Evolutionary conservation across 2,797 vertebrate genomes (phyloP), one percentile per base, ranked within the genome.

Genomic region (Antrozous pallidus): DNA sequence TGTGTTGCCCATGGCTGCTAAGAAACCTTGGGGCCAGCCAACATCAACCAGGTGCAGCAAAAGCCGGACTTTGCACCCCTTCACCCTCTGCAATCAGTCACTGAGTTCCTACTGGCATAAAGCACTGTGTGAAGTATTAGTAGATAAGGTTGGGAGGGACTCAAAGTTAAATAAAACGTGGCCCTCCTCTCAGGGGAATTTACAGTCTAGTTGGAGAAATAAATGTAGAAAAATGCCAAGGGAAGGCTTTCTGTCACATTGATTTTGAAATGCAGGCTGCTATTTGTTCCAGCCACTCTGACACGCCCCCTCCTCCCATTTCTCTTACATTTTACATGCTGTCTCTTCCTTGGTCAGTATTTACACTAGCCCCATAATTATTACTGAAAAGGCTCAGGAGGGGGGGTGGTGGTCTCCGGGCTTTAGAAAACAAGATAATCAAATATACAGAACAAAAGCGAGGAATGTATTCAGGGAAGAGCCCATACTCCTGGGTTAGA

Each of bases 151-250:
- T 67, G 24, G 33, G n/a, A 78, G 38, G 14, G 7, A 7, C 47
- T 33, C 26, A n/a, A 6, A 49, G 42, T 18, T 47, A 73, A 69
- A 24, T 14, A 11, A 31, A 13, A 12, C 0, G 0, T 24, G 70
- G 49, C 51, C 51, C 2, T 2, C 10, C 28, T 38, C 47, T 54
- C 20, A 9, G 42, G 75, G 28, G 67, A 54, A 40, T 22, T 22
- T 20, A 3, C 28, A 11, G 0, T 6, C 49, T 5, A 2, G 33
- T 3, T 11, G 14, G 24, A 13, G 69, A 54, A 87, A 45, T 24
- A 4, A 16, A 2, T 1, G 18, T 58, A 28, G 8, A 22, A 2
- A 86, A 2, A 6, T 3, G 24, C 8, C n/a, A 9, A 18, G 28
- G 75, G 36, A 13, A 61, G 24, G 2, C 16, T 36, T n/a, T 17